Evolutionary conservation across 2,797 vertebrate species (phyloP), one percentile per base, ranked within the genome.

Genomic region (Glossophaga mutica): DNA sequence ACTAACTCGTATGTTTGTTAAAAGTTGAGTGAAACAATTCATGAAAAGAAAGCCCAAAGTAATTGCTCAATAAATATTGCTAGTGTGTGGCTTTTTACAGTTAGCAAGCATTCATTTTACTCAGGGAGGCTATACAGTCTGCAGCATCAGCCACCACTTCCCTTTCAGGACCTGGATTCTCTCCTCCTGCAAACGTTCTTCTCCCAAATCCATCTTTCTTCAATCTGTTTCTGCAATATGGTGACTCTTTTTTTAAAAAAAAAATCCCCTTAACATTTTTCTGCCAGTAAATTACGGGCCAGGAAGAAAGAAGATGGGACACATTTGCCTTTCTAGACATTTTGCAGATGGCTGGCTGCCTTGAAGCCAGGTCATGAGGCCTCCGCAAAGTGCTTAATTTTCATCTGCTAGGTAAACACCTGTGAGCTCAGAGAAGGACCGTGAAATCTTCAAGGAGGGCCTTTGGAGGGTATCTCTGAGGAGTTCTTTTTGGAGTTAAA

Each of bases 141-240:
- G 34, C 52, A 21, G 44, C 50, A 68, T 59, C 42, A 83, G 73
- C 52, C 88, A 84, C 32, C 44, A n/a, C 90, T 95, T 96, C 67
- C 79, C n/a, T 95, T 79, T 79, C 15, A 9, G 84, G 37, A 91
- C 70, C 91, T 94, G 97, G 82, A 96, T 87, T 90, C 83, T 48
- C 92, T 96, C 90, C 85, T 94, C 6, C 14, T 71, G 87, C 50
- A 94, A 96, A 93, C 82, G 82, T 81, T 89, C 73, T 62, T 93
- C 85, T 89, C 89, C 86, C 73, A 87, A 87, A 97, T 81, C 57
- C 79, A 84, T 95, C 94, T 96, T 91, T 84, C 94, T 96, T 91
- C 96, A 96, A 95, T 97, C 94, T 97, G 96, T 96, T 95, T 96
- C 96, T 95, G 91, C 97, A 97, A 96, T 95, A 97, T 97, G 96